A percentile compares a stretch with the other conserved stretches of the same genome.
These are phyloP conservation scores for Danio rerio DNA, from an alignment of 2,113 vertebrate species.

Conservation along the genomic window GRCz12tu NC_133189.1:31858001-31858500, in stretches of 20 bases:
- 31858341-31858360: too few relatives aligned
- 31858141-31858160: background rate
- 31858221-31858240: background rate
- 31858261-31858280: background rate
- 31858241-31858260: background rate
- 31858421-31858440: conserved; percentile 6
- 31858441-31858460: conserved; percentile 28
- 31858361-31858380: too few relatives aligned
- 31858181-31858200: background rate
- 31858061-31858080: conserved; percentile 3
- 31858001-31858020: conserved; percentile 36
- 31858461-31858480: conserved; percentile 69
- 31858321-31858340: too few relatives aligned
- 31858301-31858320: too few relatives aligned
- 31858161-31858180: background rate
- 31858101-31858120: background rate
- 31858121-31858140: background rate
- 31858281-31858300: too few relatives aligned
- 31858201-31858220: background rate
- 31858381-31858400: too few relatives aligned
- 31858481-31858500: conserved; percentile 72
- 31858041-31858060: conserved; percentile 33
- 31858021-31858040: conserved; percentile 31
- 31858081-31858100: background rate
- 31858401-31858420: background rate